phyloP scores from a whole-genome alignment of 2,797 vertebrate genomes.

The Alectoris magna region DNA sequence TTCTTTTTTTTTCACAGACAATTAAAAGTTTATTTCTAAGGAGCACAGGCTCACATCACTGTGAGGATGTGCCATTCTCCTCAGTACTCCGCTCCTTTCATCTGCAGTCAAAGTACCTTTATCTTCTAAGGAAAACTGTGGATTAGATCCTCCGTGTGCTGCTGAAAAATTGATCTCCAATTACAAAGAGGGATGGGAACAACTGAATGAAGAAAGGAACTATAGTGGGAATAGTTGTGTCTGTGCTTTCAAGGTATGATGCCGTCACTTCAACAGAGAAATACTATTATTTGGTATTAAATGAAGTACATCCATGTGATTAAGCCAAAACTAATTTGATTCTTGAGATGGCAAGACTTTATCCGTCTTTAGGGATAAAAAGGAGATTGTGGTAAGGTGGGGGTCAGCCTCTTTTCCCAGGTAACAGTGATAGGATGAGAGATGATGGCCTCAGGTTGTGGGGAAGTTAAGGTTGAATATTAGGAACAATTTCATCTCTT shows the following conservation, averaged over 20 bases:
- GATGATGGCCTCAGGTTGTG: no score
- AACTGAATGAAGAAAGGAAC: neutral
- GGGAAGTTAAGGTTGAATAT: no score
- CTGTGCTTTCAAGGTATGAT: neutral
- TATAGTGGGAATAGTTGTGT: neutral
- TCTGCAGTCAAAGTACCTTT: neutral
- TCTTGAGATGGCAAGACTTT: neutral
- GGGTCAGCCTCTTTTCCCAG: no score
- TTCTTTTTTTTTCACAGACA: neutral
- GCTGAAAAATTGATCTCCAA: neutral
- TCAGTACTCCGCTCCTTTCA: constrained; percentile 2
- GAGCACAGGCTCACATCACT: neutral
- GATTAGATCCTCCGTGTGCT: neutral
- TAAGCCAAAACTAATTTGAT: neutral
- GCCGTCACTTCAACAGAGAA: neutral
- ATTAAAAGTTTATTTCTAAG: neutral
- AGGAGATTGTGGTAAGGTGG: no score
- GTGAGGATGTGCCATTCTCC: neutral
- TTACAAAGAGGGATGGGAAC: neutral
- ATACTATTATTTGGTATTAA: fast-evolving
- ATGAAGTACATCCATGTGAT: fast-evolving
- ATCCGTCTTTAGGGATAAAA: no score
- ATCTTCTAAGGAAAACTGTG: neutral
- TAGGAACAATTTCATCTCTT: no score
- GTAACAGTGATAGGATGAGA: no score